Evolutionary conservation across 2,797 vertebrate genomes (phyloP), one percentile per base, ranked within the genome.

Genomic region (Pangasius mekongensis): DNA sequence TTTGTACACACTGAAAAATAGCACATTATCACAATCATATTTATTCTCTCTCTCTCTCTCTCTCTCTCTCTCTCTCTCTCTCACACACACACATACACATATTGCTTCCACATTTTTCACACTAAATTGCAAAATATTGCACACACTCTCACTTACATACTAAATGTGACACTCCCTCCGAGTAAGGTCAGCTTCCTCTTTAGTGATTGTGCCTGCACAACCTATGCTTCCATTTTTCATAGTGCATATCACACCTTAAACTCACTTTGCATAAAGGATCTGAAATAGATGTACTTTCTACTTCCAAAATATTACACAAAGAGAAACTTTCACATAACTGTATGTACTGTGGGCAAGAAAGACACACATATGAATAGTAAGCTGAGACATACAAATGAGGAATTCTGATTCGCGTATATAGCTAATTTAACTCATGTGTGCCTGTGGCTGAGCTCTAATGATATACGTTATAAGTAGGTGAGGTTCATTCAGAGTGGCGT

Each of bases 101-200:
- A 11, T 3, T 78, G 74, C 27, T 54, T 30, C 33, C 18, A 36
- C 47, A 47, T 73, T 66, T 76, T 54, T 66, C 27, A 49, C n/a
- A 33, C 27, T 43, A 82, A 62, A 62, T 82, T 81, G 54, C 78
- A 8, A 43, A 82, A 62, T 82, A 82, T 18, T 43, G 22, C 82
- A 52, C 82, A 49, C 16, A 49, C 27, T 83, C 82, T 49, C 62
- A 49, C 43, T 83, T 67, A 49, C 83, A 71, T 74, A 33, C 73
- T 16, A 62, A 36, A 47, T 76, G 20, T 84, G 30, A 88, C 74
- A 60, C 87, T 49, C 60, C 87, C 71, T 84, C 62, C 69, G 36
- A 85, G 80, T 84, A 85, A 85, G 62, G 64, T 69, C 87, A 85
- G 52, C 74, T 88, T 88, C 83, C 87, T 80, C 36, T 85, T 88